A percentile compares a stretch with the other conserved stretches of the same genome.
Evolutionary conservation across 53 echinoderm and acorn worm species (phyloP).

Genomic region (Stichopus horrens): DNA sequence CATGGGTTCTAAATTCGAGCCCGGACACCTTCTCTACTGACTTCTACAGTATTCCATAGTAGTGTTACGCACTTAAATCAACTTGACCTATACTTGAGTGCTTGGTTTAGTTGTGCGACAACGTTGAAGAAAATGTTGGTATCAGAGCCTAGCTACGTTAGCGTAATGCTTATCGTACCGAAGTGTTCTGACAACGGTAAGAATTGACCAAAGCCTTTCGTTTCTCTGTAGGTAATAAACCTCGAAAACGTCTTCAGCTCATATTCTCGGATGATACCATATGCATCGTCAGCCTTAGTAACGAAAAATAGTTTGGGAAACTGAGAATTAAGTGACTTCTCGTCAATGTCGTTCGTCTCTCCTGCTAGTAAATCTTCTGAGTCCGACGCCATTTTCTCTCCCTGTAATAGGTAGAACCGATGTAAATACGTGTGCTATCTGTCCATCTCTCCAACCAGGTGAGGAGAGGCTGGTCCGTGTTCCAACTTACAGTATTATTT

Average conservation of each 20-base stretch:
- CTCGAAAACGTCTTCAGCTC: constrained; percentile 43
- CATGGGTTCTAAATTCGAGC: too few relatives aligned
- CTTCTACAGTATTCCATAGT: too few relatives aligned
- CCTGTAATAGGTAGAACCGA: not conserved
- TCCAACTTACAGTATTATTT: too few relatives aligned
- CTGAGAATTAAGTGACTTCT: constrained; percentile 33
- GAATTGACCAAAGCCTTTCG: constrained; percentile 55
- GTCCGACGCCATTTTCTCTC: constrained; percentile 30
- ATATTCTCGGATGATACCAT: constrained; percentile 35
- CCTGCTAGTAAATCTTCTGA: not conserved
- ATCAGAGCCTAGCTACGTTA: too few relatives aligned
- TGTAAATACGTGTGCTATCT: not conserved
- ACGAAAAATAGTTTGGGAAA: constrained; percentile 52
- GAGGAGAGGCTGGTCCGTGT: too few relatives aligned
- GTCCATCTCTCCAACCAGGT: too few relatives aligned
- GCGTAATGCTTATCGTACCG: not conserved
- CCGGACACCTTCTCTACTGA: too few relatives aligned
- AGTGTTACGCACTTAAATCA: too few relatives aligned
- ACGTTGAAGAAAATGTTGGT: not conserved
- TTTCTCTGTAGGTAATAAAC: constrained; percentile 62
- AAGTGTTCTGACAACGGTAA: constrained; percentile 38
- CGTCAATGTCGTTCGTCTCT: constrained; percentile 16
- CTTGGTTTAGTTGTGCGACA: constrained; percentile 25
- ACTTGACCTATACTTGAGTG: not conserved
- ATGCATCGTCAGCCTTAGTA: constrained; percentile 49